Evolutionary conservation across 2,797 vertebrate genomes (phyloP).

Genomic region (Anabas testudineus): DNA sequence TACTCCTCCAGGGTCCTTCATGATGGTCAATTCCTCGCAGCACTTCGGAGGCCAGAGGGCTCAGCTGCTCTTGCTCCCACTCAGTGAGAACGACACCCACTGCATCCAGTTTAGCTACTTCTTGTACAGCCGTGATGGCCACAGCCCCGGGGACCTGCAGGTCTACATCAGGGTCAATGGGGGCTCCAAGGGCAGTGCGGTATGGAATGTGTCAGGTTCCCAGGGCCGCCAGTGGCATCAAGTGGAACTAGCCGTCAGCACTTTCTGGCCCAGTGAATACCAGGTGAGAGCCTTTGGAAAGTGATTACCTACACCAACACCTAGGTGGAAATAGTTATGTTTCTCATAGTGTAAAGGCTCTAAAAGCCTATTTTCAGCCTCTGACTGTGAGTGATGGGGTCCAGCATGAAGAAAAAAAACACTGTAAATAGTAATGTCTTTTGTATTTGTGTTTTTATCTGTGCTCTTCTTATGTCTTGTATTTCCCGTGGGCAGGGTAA

Average conservation of each 20-base stretch:
- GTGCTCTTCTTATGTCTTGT: not conserved
- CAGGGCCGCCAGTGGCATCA: slow-evolving; percentile 94
- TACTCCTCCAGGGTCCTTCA: slow-evolving; percentile 88
- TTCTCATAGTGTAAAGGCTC: not conserved
- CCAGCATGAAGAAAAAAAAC: too few relatives aligned
- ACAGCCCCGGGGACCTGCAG: slow-evolving; percentile 90
- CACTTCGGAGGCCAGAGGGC: slow-evolving; percentile 88
- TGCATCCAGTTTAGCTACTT: slow-evolving; percentile 99
- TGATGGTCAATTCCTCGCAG: slow-evolving; percentile 97
- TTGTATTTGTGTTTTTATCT: not conserved
- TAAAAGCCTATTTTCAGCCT: too few relatives aligned
- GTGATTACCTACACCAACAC: not conserved
- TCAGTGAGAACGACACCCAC: slow-evolving; percentile 97
- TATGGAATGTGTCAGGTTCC: slow-evolving; percentile 93
- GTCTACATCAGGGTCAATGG: slow-evolving; percentile 91
- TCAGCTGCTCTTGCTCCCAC: slow-evolving; percentile 89
- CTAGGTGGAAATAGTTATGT: too few relatives aligned
- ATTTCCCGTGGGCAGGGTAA: too few relatives aligned
- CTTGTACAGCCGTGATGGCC: slow-evolving; percentile 93
- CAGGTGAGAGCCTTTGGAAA: slow-evolving; percentile 83
- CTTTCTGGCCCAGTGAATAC: slow-evolving; percentile 97
- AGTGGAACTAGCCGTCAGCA: slow-evolving; percentile 94
- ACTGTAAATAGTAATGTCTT: too few relatives aligned
- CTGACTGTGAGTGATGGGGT: too few relatives aligned
- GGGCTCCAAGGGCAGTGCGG: slow-evolving; percentile 88